Evolutionary conservation across 1,140 invertebrate genomes (phyloP).

Genomic region (Acarapis woodi): DNA sequence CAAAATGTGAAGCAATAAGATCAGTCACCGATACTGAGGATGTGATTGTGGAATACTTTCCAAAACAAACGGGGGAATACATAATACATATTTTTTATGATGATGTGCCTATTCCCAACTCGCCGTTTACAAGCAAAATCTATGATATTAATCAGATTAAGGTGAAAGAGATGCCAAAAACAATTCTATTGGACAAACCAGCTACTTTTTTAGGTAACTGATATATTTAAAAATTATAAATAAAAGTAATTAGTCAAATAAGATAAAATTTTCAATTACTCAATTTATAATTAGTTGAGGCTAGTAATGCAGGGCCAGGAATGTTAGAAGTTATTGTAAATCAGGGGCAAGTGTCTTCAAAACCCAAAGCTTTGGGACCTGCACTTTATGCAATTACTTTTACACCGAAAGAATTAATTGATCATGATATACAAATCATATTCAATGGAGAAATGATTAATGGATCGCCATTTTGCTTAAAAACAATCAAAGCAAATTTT

Average conservation of each 20-base stretch:
- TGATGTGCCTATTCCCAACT: conserved; percentile 43
- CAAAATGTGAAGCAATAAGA: neutral
- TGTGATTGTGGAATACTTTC: neutral
- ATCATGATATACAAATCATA: conserved; percentile 66
- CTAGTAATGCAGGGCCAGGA: conserved; percentile 75
- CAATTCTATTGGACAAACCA: conserved; percentile 56
- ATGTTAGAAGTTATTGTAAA: conserved; percentile 92
- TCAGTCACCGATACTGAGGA: neutral
- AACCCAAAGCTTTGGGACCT: conserved; percentile 69
- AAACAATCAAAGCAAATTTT: neutral
- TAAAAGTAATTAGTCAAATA: neutral
- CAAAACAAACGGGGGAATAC: conserved; percentile 39
- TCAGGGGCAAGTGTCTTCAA: conserved; percentile 73
- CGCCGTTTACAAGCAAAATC: conserved; percentile 71
- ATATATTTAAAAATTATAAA: conserved; percentile 5
- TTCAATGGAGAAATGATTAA: conserved; percentile 90
- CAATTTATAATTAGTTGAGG: conserved; percentile 40
- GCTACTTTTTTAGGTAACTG: conserved; percentile 67
- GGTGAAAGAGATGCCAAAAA: conserved; percentile 63
- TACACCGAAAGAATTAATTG: conserved; percentile 55
- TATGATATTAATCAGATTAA: conserved; percentile 80
- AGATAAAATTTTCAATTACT: conserved; percentile 1
- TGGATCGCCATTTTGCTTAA: conserved; percentile 26
- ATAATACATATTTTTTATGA: conserved; percentile 45
- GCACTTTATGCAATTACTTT: conserved; percentile 93